A percentile compares a stretch with the other conserved stretches of the same genome.
Evolutionary conservation across 2,113 vertebrate genomes (phyloP).

Genomic region (Clarias macrocephalus): DNA sequence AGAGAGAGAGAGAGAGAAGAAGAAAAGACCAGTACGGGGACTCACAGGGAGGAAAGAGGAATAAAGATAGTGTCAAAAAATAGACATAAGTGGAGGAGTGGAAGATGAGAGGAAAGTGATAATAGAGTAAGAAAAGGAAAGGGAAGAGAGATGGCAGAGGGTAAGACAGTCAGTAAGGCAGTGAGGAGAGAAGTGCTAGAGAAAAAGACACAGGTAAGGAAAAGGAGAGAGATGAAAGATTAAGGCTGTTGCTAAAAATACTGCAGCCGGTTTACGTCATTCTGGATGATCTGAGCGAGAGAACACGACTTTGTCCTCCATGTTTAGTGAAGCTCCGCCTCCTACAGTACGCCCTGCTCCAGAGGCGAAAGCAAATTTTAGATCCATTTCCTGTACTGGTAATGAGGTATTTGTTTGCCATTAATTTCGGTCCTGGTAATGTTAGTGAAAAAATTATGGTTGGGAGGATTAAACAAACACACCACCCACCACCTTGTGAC

Average conservation of each 20-base stretch:
- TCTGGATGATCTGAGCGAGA: background rate
- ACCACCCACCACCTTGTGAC: background rate
- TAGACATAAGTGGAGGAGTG: too few relatives aligned
- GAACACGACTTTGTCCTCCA: constrained; percentile 4
- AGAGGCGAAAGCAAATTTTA: background rate
- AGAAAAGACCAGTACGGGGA: background rate
- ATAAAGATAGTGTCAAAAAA: too few relatives aligned
- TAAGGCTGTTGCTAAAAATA: constrained; percentile 9
- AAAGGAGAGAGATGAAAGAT: background rate
- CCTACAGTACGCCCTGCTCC: background rate
- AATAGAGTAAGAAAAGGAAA: background rate
- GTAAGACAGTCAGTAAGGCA: background rate
- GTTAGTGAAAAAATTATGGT: background rate
- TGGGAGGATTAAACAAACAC: background rate
- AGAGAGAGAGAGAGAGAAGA: background rate
- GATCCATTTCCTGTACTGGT: background rate
- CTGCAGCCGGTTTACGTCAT: background rate
- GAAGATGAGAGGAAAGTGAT: background rate
- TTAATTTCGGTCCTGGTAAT: background rate
- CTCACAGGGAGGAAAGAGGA: background rate
- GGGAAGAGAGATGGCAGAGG: background rate
- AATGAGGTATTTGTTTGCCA: background rate
- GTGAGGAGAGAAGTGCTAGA: background rate
- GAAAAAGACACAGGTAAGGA: background rate
- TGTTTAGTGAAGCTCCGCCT: background rate